phyloP scores from a whole-genome alignment of 2,888 invertebrate genomes.

The Tenthredo scrophulariae region DNA sequence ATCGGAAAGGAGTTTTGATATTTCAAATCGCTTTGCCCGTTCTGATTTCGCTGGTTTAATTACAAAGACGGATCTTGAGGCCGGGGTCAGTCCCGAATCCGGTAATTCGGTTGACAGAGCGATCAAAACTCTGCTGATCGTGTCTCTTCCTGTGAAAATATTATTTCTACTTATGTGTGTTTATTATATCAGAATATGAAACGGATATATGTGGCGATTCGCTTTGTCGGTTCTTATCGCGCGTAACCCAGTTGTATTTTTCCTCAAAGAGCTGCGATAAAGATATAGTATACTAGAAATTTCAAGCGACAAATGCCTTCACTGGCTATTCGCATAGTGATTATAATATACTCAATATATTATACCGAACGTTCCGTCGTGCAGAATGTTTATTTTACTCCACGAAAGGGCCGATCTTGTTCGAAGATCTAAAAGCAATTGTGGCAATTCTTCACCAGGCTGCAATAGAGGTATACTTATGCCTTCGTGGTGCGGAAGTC shows the following conservation, averaged over 20 bases:
- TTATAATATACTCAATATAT: not conserved
- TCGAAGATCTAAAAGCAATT: constrained; percentile 88
- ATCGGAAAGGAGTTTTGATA: constrained; percentile 78
- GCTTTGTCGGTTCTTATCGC: constrained; percentile 3
- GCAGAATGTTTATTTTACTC: constrained; percentile 86
- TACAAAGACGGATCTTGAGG: constrained; percentile 80
- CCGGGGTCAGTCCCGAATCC: constrained; percentile 77
- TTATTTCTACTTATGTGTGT: not conserved
- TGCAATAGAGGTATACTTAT: constrained; percentile 86
- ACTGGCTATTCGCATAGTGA: not conserved
- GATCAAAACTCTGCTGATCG: constrained; percentile 83
- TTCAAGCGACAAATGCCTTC: not conserved
- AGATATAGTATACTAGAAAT: not conserved
- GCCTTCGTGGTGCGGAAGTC: constrained; percentile 84
- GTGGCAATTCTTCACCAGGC: constrained; percentile 87
- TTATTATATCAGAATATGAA: not conserved
- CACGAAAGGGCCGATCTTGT: constrained; percentile 84
- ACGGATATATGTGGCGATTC: constrained; percentile 15
- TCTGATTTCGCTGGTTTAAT: constrained; percentile 80
- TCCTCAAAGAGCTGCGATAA: constrained; percentile 60
- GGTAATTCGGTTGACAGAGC: constrained; percentile 81
- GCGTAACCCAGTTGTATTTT: not conserved
- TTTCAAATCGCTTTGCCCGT: constrained; percentile 78
- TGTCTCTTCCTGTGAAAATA: constrained; percentile 81
- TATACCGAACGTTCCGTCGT: constrained; percentile 87